These are phyloP conservation scores for Sceloporus tristichus DNA, from an alignment of 2,113 vertebrate genomes.

Conservation along the genomic window DNA sequence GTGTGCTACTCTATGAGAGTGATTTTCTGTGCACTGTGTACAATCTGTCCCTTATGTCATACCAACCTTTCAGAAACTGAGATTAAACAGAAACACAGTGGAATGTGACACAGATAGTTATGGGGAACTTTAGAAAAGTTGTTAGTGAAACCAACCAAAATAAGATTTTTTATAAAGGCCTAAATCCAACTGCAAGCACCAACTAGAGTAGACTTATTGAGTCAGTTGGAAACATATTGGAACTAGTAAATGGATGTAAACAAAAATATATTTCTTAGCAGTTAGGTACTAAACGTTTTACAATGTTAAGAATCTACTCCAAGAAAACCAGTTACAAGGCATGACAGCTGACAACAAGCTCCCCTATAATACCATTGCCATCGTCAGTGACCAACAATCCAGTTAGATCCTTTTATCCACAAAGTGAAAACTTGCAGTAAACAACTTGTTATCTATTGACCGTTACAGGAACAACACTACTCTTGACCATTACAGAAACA, in stretches of 20 bases:
- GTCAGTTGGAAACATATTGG: no score
- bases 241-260: no score
- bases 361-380: not conserved
- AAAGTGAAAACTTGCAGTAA: not conserved
- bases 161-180: slow-evolving; percentile 48
- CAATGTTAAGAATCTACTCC: not conserved
- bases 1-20: slow-evolving; percentile 22
- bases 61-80: slow-evolving; percentile 46
- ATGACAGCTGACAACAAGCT: not conserved
- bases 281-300: not conserved
- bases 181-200: no score
- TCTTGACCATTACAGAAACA: not conserved
- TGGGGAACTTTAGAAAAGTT: slow-evolving; percentile 61
- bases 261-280: not conserved
- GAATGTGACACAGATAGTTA: slow-evolving; percentile 59
- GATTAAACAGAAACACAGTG: slow-evolving; percentile 61
- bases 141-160: slow-evolving; percentile 56
- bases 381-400: not conserved
- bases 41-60: slow-evolving; percentile 25
- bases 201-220: not conserved
- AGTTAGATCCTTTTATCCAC: not conserved
- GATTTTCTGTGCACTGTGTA: slow-evolving; percentile 50
- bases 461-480: slow-evolving; percentile 10
- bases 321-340: not conserved
- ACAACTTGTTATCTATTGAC: not conserved